Conservation (phyloP, 2,888 invertebrate genomes). For the Drosophila picticornis region DNA sequence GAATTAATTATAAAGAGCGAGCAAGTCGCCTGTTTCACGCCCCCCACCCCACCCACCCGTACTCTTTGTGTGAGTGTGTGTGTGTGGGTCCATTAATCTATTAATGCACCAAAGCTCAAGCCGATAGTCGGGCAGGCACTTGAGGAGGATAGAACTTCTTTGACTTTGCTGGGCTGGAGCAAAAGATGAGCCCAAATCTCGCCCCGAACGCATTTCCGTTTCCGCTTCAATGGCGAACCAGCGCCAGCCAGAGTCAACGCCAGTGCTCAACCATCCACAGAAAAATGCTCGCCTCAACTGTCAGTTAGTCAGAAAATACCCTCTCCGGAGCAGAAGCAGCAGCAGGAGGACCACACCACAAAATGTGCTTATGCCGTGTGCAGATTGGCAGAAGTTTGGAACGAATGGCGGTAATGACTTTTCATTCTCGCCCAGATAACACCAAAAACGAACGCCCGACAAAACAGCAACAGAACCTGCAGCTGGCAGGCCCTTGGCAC, state of each 20-base stretch:
- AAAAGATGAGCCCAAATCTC: conserved; percentile 10
- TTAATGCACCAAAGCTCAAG: conserved; percentile 56
- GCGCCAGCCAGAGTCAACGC: conserved; percentile 18
- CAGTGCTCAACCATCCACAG: conserved; percentile 6
- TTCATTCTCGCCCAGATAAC: conserved; percentile 80
- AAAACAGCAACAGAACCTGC: conserved; percentile 27
- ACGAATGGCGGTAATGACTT: conserved; percentile 83
- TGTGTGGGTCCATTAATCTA: conserved; percentile 67
- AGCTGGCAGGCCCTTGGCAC: conserved; percentile 27
- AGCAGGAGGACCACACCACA: conserved; percentile 8
- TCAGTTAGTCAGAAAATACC: neutral
- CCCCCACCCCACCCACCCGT: conserved; percentile 1
- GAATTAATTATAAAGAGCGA: conserved; percentile 52
- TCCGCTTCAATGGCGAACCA: conserved; percentile 73
- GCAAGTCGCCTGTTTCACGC: conserved; percentile 34
- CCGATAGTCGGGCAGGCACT: conserved; percentile 2
- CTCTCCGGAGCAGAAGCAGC: neutral
- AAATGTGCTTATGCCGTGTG: conserved; percentile 49
- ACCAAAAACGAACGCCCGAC: conserved; percentile 42
- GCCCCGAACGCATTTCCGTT: conserved; percentile 70
- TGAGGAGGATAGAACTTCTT: conserved; percentile 13
- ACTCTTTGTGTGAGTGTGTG: neutral
- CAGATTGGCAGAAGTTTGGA: conserved; percentile 59
- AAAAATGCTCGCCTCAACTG: neutral
- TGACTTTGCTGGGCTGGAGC: neutral